These are phyloP conservation scores for Gerris lacustris DNA, from an alignment of 2,888 invertebrate genomes.

Conservation along the genomic window DNA sequence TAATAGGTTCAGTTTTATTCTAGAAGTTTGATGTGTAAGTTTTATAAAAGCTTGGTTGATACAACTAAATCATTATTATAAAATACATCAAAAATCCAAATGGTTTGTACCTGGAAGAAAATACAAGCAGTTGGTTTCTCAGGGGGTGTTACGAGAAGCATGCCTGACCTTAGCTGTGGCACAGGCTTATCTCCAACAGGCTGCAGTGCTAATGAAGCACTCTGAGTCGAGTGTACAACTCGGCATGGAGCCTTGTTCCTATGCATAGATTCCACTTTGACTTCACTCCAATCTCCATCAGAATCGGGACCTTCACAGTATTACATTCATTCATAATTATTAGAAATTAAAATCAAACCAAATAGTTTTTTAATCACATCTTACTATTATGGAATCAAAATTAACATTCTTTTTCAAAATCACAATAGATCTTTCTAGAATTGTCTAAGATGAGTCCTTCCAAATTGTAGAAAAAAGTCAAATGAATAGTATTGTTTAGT, in stretches of 20 bases:
- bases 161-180: constrained; percentile 61
- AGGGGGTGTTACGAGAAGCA: constrained; percentile 58
- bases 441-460: too few species aligned
- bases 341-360: neutral
- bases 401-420: too few species aligned
- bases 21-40: too few species aligned
- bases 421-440: too few species aligned
- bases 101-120: constrained; percentile 42
- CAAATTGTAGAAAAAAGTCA: too few species aligned
- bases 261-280: constrained; percentile 72
- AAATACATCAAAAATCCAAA: too few species aligned
- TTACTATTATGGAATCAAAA: neutral
- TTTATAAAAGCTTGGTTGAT: too few species aligned
- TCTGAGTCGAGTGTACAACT: constrained; percentile 77
- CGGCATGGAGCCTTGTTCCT: constrained; percentile 84
- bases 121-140: constrained; percentile 42
- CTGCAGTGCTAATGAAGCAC: constrained; percentile 64
- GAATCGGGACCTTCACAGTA: constrained; percentile 51
- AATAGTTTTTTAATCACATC: neutral
- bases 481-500: too few species aligned
- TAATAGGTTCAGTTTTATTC: too few species aligned
- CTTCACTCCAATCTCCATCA: constrained; percentile 64
- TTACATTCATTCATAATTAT: too few species aligned
- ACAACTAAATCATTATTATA: too few species aligned
- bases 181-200: constrained; percentile 33